Evolutionary conservation across 2,113 vertebrate genomes (phyloP), one percentile per base, ranked within the genome.

Genomic region (Trichechus manatus): DNA sequence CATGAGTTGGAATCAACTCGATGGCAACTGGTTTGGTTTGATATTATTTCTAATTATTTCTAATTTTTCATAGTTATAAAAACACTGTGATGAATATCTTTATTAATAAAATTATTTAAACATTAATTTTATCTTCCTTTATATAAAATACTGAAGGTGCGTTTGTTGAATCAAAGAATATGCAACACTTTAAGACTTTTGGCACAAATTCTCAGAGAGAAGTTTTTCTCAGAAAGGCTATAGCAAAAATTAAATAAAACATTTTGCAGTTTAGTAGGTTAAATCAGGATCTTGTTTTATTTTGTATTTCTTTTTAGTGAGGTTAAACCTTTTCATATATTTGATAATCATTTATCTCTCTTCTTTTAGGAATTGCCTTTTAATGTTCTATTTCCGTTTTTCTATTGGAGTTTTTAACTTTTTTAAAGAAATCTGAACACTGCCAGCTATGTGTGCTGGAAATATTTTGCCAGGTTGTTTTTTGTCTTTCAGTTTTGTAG

Each of bases 61-160:
- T 19, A 29, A 6, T 82, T 85, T 90, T 90, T 88, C 61, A 50
- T 77, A 82, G 14, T 78, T 90, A 70, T 81, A 88, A 85, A 10
- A 66, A 53, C 61, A 79, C 50, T 66, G 6, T 70, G 42, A 79
- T 77, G 31, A 96, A 74, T 72, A 90, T 66, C 25, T 3, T 97
- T 87, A 74, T 50, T 97, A 61, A 85, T 94, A 47, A 66, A 82
- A 84, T 96, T 75, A 13, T 89, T 86, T 75, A 27, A 79, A 81
- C 27, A n/a, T 81, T 13, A 77, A 89, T 92, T 96, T 81, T 80
- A 39, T 72, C 88, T 95, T 80, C 19, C 77, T 91, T 82, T 64
- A 19, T 84, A 31, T 81, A 81, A 94, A 64, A 92, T 87, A 36
- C 36, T 85, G 15, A 82, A 94, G 39, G 70, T 39, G 15, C 25